Evolutionary conservation across 2,888 invertebrate genomes (phyloP), one percentile per base, ranked within the genome.

Genomic region (Rhogogaster chlorosoma): DNA sequence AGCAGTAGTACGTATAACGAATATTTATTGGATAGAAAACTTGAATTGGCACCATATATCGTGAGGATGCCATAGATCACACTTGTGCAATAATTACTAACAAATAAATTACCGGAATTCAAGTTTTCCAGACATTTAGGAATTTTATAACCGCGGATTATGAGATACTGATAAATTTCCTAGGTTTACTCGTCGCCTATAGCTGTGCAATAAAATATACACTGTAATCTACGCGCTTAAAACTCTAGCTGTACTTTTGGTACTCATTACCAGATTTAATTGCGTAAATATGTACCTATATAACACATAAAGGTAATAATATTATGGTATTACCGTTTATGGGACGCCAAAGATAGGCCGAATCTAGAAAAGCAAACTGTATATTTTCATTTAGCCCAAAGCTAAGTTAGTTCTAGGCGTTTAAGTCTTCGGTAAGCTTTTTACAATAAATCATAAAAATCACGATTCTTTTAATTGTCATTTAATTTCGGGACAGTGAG

Each of bases 201-300:
- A 73, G 7, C 38, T 38, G 42, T 26, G 73, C 38, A 42, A 73
- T 73, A 73, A 73, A 73, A 73, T 42, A 38, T 70, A 73, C 73
- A 42, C 29, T 67, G 32, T 67, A 67, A 67, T 67, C 67, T 67
- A 26, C 18, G 6, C 18, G 15, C 32, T 67, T 67, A 67, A 67
- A 67, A 67, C 67, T 32, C 67, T 6, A 7, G 7, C 15, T 67
- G 5, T 67, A 61, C 67, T 67, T 15, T 18, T 12, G 26, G 67
- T 26, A 32, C 67, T 53, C 53, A 53, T 53, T 53, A n/a, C 7
- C 53, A 67, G 29, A 67, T 29, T 32, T 67, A 67, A 32, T 67
- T 67, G 67, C 67, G 67, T 32, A 67, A 67, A 67, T 67, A 61
- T 26, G 49, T 49, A 49, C 15, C 12, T 45, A 45, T 45, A 42